Conservation (phyloP, 2,113 vertebrate species). For the Misgurnus anguillicaudatus region DNA sequence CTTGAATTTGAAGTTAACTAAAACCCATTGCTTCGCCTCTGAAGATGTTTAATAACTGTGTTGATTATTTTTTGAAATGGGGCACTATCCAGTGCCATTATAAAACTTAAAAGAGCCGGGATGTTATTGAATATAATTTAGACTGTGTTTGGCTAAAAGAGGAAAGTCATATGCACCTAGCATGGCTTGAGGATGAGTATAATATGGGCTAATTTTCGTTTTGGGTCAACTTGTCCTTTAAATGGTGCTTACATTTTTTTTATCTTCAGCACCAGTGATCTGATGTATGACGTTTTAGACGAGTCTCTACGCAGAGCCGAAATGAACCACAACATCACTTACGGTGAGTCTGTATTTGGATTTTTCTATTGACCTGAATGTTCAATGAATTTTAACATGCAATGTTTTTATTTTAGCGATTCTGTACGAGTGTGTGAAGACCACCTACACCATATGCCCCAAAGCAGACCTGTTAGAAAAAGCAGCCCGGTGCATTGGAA, state of each 20-base stretch:
- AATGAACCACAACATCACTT: slow-evolving; percentile 97
- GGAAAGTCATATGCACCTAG: too few species aligned
- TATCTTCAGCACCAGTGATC: slow-evolving; percentile 83
- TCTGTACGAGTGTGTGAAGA: slow-evolving; percentile 94
- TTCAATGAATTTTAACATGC: not conserved
- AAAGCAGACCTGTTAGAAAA: slow-evolving; percentile 92
- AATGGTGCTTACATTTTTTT: not conserved
- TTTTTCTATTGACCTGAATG: not conserved
- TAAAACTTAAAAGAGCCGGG: too few species aligned
- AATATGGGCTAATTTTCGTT: too few species aligned
- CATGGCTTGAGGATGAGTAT: too few species aligned
- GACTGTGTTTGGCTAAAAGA: too few species aligned
- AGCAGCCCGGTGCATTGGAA: slow-evolving; percentile 94
- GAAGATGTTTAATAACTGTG: too few species aligned
- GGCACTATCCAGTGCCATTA: too few species aligned
- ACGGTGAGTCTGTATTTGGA: slow-evolving; percentile 72
- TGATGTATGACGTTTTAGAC: slow-evolving; percentile 95
- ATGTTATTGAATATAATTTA: too few species aligned
- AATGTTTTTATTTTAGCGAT: slow-evolving; percentile 78
- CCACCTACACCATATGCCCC: slow-evolving; percentile 91
- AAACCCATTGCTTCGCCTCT: too few species aligned
- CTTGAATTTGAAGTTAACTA: too few species aligned
- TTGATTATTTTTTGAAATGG: too few species aligned
- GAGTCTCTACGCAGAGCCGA: slow-evolving; percentile 97
- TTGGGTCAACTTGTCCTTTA: too few species aligned